Base-by-base conservation (phyloP, 1,140 invertebrate species). In the Drosophila orena region DNA sequence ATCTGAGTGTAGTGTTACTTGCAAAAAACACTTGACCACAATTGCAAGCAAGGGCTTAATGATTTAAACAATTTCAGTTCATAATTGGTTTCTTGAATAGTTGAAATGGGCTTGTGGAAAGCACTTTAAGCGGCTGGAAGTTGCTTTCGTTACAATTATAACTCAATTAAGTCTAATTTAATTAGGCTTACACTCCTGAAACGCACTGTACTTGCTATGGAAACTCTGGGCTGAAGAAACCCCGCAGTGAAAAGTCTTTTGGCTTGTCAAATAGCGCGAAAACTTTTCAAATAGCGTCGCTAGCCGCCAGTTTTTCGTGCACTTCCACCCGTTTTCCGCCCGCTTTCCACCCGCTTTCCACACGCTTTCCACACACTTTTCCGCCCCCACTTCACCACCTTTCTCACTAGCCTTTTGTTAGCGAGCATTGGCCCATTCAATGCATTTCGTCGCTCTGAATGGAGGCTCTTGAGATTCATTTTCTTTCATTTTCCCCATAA, bases 231-330 rank as follows among this genome's bases (percentile, higher is more conserved):
- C 38, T 3, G 44, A 34, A 27, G 61, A 75, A 75, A 76, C 56
- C 27, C 52, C 37, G 70, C 59, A 57, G 42, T 27, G 60, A 65
- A 75, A 75, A 57, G 52, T 44, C 69, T 14, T 50, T 50, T 57
- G 44, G 65, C 46, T 88, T 81, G 78, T 85, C 81, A 81, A 85
- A 88, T 88, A 80, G 74, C 69, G 81, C 78, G 74, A 78, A 88
- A 68, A 88, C 62, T 85, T 85, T 75, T 71, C 73, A 79, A 75
- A 57, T 69, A 55, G 34, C 66, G 50, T 17, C 65, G 61, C 73
- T 62, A 55, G 61, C 58, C 14, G 60, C 55, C 43, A 40, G 50
- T 35, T 53, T 50, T 37, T 37, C 30, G 34, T 37, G 44, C 35
- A 35, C 27, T 17, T 22, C 2, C 52, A 37, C 12, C 22, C 59